phyloP scores from a whole-genome alignment of 2,113 vertebrate genomes.

The Aphyosemion australe region DNA sequence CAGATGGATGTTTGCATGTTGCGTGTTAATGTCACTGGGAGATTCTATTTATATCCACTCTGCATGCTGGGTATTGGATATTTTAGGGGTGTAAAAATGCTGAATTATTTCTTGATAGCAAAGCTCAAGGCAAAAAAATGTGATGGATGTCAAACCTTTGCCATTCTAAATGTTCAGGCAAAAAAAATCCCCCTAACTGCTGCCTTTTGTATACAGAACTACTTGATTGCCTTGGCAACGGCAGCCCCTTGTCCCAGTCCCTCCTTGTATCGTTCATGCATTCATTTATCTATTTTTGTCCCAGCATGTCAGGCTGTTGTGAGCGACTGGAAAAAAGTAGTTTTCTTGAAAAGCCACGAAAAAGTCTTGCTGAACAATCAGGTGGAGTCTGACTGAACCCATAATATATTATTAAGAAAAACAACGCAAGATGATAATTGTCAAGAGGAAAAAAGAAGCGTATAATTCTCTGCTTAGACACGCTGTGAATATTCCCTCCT shows the following conservation, averaged over 20 bases:
- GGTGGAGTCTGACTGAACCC: background rate
- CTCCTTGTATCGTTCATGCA: slow-evolving; percentile 34
- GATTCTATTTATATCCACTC: slow-evolving; percentile 18
- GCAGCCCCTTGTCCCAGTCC: slow-evolving; percentile 35
- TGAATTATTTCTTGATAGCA: no score
- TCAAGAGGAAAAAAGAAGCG: slow-evolving; percentile 24
- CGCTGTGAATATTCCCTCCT: slow-evolving; percentile 55
- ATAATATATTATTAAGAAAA: slow-evolving; percentile 9
- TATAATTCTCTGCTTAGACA: slow-evolving; percentile 27
- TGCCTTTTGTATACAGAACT: slow-evolving; percentile 20
- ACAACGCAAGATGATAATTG: slow-evolving; percentile 17
- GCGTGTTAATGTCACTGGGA: slow-evolving; percentile 37
- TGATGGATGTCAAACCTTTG: slow-evolving; percentile 8
- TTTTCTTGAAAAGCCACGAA: slow-evolving; percentile 17
- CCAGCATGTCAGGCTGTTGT: slow-evolving; percentile 4
- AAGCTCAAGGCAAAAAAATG: background rate
- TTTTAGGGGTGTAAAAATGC: background rate
- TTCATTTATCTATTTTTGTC: slow-evolving; percentile 62
- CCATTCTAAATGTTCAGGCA: slow-evolving; percentile 27
- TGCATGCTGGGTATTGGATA: background rate
- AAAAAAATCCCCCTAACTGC: slow-evolving; percentile 1
- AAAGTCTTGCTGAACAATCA: slow-evolving; percentile 15
- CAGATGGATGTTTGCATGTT: slow-evolving; percentile 63
- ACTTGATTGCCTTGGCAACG: slow-evolving; percentile 52
- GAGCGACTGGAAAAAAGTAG: slow-evolving; percentile 14